Conservation (phyloP, 2,888 invertebrate genomes). For the Camptogramma bilineatum region DNA sequence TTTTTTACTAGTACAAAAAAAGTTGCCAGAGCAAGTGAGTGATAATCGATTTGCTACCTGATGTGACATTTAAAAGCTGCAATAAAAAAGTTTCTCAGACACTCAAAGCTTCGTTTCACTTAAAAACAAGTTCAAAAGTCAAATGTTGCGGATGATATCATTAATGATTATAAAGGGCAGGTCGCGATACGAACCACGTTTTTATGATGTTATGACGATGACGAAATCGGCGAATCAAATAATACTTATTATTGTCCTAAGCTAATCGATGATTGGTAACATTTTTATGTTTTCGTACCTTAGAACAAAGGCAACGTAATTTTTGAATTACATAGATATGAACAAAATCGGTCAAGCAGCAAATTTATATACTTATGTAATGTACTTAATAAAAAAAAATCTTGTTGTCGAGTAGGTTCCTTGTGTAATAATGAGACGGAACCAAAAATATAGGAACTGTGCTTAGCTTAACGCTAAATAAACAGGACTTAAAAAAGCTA, state of each 20-base stretch:
- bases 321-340: not conserved
- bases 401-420: too few species aligned
- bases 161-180: slow-evolving; percentile 12
- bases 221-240: not conserved
- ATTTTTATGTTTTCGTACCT: not conserved
- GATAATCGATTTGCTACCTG: too few species aligned
- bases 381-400: too few species aligned
- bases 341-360: not conserved
- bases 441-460: too few species aligned
- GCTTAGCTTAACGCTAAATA: too few species aligned
- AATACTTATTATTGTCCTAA: not conserved
- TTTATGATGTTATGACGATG: slow-evolving; percentile 6
- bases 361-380: too few species aligned
- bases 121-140: slow-evolving; percentile 28
- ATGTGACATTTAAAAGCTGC: not conserved
- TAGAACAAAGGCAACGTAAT: slow-evolving; percentile 8
- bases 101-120: not conserved
- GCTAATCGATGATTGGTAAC: slow-evolving; percentile 11
- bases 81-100: slow-evolving; percentile 7
- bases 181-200: not conserved
- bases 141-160: slow-evolving; percentile 23
- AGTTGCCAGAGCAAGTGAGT: not conserved
- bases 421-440: too few species aligned
- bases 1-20: too few species aligned
- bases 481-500: not conserved